phyloP scores from a whole-genome alignment of 2,797 vertebrate species.

The Clarias fuscus region DNA sequence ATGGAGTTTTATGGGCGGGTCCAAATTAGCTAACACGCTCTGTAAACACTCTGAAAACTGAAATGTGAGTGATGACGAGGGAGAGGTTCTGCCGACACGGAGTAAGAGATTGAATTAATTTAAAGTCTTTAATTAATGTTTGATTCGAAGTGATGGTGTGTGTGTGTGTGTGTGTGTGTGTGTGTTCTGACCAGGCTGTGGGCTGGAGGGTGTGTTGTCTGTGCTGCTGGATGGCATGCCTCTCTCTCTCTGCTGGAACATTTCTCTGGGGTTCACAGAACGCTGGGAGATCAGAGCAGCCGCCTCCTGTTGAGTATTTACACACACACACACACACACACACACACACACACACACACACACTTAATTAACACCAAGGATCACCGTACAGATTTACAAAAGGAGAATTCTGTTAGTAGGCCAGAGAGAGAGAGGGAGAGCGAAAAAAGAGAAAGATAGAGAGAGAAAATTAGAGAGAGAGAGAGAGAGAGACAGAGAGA shows the following conservation, averaged over 20 bases:
- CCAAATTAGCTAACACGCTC: too few relatives aligned
- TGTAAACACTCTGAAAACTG: too few relatives aligned
- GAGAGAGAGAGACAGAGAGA: background rate
- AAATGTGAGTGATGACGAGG: too few relatives aligned
- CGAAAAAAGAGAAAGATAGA: background rate
- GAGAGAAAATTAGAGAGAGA: constrained; percentile 2
- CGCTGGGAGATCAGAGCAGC: constrained; percentile 81
- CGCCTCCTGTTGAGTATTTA: constrained; percentile 73
- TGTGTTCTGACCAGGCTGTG: constrained; percentile 83
- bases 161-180: constrained; percentile 7
- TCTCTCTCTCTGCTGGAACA: constrained; percentile 91
- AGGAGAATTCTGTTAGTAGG: background rate
- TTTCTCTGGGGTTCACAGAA: constrained; percentile 85
- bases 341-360: constrained; percentile 6
- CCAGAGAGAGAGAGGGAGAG: background rate
- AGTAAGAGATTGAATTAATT: too few relatives aligned
- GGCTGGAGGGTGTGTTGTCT: constrained; percentile 63
- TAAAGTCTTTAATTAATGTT: background rate
- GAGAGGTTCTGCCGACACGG: too few relatives aligned
- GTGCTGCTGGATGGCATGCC: constrained; percentile 69
- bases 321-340: constrained; percentile 22
- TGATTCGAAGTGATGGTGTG: background rate
- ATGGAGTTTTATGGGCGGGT: too few relatives aligned
- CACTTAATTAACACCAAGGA: background rate
- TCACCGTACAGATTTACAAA: background rate